Evolutionary conservation across 2,888 invertebrate genomes (phyloP).

Genomic region (Notodonta dromedarius): DNA sequence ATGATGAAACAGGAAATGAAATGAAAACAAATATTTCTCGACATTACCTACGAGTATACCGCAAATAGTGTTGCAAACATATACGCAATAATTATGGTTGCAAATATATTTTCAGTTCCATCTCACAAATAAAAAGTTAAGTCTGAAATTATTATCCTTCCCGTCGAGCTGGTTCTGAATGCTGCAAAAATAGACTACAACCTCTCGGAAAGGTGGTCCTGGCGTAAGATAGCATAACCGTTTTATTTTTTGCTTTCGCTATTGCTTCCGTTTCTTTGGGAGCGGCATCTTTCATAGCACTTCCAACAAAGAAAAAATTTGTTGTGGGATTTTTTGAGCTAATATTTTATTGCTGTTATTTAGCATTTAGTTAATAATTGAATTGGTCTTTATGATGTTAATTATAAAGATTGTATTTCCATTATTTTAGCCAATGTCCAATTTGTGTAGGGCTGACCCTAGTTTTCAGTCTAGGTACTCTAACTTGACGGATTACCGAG

Average conservation of each 20-base stretch:
- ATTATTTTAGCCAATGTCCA: too few relatives aligned
- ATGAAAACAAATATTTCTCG: too few relatives aligned
- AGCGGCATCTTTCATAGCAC: constrained; percentile 16
- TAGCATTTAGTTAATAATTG: too few relatives aligned
- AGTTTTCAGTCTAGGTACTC: too few relatives aligned
- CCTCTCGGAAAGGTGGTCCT: constrained; percentile 26
- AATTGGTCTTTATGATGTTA: too few relatives aligned
- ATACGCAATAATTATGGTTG: too few relatives aligned
- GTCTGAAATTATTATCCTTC: constrained; percentile 25
- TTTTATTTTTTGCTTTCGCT: constrained; percentile 18
- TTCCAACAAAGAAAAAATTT: constrained; percentile 16
- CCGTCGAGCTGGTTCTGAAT: constrained; percentile 24
- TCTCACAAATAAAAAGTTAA: constrained; percentile 26
- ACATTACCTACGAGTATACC: constrained; percentile 1
- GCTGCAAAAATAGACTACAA: constrained; percentile 28
- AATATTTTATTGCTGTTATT: constrained; percentile 10
- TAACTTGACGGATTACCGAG: too few relatives aligned
- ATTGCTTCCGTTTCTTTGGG: constrained; percentile 26
- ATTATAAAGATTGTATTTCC: too few relatives aligned
- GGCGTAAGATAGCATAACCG: constrained; percentile 16
- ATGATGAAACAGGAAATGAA: too few relatives aligned
- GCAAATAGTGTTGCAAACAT: constrained; percentile 6
- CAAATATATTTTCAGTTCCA: constrained; percentile 2
- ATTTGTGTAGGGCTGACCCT: too few relatives aligned
- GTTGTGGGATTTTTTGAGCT: constrained; percentile 13